Evolutionary conservation across 2,113 vertebrate genomes (phyloP).

Genomic region (Tupaia chinensis): DNA sequence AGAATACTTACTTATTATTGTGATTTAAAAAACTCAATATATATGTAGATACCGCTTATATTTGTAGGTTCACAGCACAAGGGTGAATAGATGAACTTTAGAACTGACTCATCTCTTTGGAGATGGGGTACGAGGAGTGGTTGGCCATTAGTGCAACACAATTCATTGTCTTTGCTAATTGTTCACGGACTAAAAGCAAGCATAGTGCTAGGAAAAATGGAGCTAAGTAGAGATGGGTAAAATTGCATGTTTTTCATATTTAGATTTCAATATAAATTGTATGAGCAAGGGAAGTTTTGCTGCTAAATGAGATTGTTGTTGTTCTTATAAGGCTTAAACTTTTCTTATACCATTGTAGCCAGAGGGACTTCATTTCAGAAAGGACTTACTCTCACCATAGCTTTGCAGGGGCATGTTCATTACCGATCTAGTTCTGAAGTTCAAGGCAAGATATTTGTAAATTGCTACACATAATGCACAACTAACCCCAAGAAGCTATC

Average conservation of each 20-base stretch:
- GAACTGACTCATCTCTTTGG: background rate
- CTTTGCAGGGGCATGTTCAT: slow-evolving; percentile 76
- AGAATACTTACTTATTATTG: background rate
- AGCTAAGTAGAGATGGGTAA: background rate
- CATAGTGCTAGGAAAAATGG: background rate
- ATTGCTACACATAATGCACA: slow-evolving; percentile 84
- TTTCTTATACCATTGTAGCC: slow-evolving; percentile 45
- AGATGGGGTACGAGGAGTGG: background rate
- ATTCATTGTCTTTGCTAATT: background rate
- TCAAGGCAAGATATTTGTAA: slow-evolving; percentile 73
- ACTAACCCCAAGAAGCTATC: slow-evolving; percentile 72
- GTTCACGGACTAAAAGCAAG: background rate
- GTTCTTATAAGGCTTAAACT: slow-evolving; percentile 46
- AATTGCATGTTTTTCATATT: background rate
- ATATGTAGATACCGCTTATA: background rate
- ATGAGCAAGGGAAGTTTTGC: background rate
- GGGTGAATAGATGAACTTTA: background rate
- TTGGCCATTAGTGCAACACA: background rate
- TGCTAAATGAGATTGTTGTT: background rate
- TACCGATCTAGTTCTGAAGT: slow-evolving; percentile 73
- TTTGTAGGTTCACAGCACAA: background rate
- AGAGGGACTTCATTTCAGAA: slow-evolving; percentile 41
- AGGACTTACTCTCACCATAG: slow-evolving; percentile 23
- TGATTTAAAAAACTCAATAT: background rate
- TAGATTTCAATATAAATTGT: background rate